A percentile compares a stretch with the other conserved stretches of the same genome.
These are phyloP conservation scores for Drosophila insularis DNA, from an alignment of 1,140 invertebrate genomes.

Conservation along the genomic window DNA sequence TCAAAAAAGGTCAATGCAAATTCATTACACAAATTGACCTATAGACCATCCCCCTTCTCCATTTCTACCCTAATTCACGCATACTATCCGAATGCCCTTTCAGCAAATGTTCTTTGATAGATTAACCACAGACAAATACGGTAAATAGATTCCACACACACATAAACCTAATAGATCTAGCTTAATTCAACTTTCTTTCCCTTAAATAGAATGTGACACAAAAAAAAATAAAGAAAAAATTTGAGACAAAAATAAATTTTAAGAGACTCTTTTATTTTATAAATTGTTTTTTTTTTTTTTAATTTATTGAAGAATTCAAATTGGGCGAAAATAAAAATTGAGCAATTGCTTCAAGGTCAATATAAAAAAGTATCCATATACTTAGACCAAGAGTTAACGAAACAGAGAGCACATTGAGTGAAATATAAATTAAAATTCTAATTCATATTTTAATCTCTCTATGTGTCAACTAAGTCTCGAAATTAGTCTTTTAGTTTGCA, in stretches of 20 bases:
- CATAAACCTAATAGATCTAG: not conserved
- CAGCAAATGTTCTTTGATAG: constrained; percentile 1
- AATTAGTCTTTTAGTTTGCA: too few species aligned
- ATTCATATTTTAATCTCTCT: too few species aligned
- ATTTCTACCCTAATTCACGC: not conserved
- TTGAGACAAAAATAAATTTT: not conserved
- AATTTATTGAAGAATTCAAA: not conserved
- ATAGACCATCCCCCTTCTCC: too few species aligned
- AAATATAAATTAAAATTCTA: too few species aligned
- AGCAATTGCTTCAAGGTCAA: constrained; percentile 5
- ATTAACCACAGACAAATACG: not conserved
- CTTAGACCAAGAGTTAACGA: too few species aligned
- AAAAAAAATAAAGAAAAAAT: constrained; percentile 3
- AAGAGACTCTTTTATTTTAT: not conserved
- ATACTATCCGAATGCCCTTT: not conserved
- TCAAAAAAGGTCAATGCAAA: constrained; percentile 48
- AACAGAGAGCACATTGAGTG: too few species aligned
- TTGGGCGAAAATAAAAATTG: constrained; percentile 6
- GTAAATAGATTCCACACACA: not conserved
- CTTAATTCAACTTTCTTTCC: not conserved
- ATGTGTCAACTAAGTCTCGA: too few species aligned
- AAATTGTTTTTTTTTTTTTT: too few species aligned
- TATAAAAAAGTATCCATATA: not conserved
- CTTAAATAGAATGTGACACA: constrained; percentile 4
- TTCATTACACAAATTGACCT: constrained; percentile 68